Percentiles rank a stretch among this genome's conserved stretches.
Conservation (phyloP, 1,140 invertebrate genomes). For the Drosophila kepulauana region DNA sequence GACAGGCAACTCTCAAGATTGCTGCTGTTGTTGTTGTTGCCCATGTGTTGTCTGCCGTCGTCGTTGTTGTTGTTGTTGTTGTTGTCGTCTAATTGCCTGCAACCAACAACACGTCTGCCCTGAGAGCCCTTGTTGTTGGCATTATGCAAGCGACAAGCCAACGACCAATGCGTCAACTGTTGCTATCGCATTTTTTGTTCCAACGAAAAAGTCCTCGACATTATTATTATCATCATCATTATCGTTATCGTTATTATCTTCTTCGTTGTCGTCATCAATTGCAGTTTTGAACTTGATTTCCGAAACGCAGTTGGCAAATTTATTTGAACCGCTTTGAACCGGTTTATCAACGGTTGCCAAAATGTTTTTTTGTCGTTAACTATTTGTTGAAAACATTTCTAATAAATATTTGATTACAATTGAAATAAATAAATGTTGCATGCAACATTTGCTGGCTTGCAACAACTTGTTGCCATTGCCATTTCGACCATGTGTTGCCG, state of each 20-base stretch:
- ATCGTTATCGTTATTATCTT: slow-evolving; percentile 2
- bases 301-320: slow-evolving; percentile 20
- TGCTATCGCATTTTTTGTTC: slow-evolving; percentile 6
- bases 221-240: slow-evolving; percentile 13
- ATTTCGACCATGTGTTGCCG: slow-evolving; percentile 42
- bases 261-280: slow-evolving; percentile 36
- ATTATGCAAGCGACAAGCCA: slow-evolving; percentile 31
- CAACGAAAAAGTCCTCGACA: neutral
- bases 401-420: neutral
- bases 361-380: slow-evolving; percentile 3
- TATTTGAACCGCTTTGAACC: slow-evolving; percentile 28
- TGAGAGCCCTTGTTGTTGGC: slow-evolving; percentile 17
- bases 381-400: neutral
- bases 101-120: neutral
- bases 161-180: slow-evolving; percentile 35
- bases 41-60: slow-evolving; percentile 63
- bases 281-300: slow-evolving; percentile 70
- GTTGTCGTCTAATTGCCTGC: slow-evolving; percentile 36
- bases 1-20: slow-evolving; percentile 70
- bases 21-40: slow-evolving; percentile 48
- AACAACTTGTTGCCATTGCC: slow-evolving; percentile 30
- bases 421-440: slow-evolving; percentile 26
- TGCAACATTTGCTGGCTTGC: slow-evolving; percentile 24
- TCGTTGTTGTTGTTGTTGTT: slow-evolving; percentile 26
- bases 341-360: slow-evolving; percentile 29